Evolutionary conservation across 2,888 invertebrate species (phyloP).

Genomic region (Anthrax anthrax): DNA sequence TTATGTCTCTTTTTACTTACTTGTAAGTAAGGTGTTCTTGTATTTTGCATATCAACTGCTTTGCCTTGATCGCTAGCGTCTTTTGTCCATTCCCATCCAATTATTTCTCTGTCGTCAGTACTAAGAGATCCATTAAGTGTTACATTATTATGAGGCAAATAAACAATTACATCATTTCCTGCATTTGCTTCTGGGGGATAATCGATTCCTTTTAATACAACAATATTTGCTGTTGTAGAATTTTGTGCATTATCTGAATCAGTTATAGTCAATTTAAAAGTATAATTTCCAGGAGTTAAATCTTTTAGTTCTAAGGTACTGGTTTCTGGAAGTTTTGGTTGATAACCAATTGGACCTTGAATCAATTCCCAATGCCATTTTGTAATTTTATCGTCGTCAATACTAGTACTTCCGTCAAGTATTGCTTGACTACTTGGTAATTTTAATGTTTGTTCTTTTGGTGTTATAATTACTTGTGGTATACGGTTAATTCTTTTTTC

Average conservation of each 20-base stretch:
- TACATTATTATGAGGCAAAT: slow-evolving; percentile 74
- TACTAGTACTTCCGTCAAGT: slow-evolving; percentile 69
- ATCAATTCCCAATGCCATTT: slow-evolving; percentile 89
- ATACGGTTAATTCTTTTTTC: slow-evolving; percentile 69
- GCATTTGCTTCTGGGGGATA: slow-evolving; percentile 94
- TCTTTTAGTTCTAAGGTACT: slow-evolving; percentile 74
- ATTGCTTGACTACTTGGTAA: slow-evolving; percentile 81
- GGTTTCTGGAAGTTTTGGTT: slow-evolving; percentile 61
- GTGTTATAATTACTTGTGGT: slow-evolving; percentile 75
- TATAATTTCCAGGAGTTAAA: slow-evolving; percentile 79
- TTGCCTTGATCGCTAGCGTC: slow-evolving; percentile 73
- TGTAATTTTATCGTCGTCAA: slow-evolving; percentile 71
- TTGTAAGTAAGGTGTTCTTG: slow-evolving; percentile 75
- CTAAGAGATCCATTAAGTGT: slow-evolving; percentile 81
- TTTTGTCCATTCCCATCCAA: slow-evolving; percentile 93
- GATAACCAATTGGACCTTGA: slow-evolving; percentile 74
- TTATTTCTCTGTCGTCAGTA: slow-evolving; percentile 85
- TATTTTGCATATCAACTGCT: slow-evolving; percentile 92
- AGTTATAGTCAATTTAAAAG: slow-evolving; percentile 78
- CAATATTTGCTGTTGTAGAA: slow-evolving; percentile 74
- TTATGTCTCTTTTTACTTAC: slow-evolving; percentile 2
- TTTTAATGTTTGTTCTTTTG: slow-evolving; percentile 72
- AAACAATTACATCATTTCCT: slow-evolving; percentile 76
- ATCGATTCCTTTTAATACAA: slow-evolving; percentile 79
- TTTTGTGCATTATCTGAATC: slow-evolving; percentile 81